Evolutionary conservation across 2,113 vertebrate species (phyloP).

Genomic region (Cyphomyrus plagiostoma): DNA sequence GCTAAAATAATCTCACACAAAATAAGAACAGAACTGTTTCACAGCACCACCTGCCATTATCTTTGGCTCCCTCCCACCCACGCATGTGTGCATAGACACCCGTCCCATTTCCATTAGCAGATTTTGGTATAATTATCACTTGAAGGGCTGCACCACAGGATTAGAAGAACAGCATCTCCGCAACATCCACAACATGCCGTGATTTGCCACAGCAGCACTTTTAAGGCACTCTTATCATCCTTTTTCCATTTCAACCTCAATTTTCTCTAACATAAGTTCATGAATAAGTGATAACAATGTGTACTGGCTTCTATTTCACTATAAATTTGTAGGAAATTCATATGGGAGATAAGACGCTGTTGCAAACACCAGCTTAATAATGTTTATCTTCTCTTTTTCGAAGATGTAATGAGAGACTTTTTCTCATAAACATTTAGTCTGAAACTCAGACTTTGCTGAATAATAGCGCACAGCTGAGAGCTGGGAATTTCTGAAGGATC

Average conservation of each 20-base stretch:
- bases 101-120: not conserved
- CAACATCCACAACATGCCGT: not conserved
- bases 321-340: slow-evolving; percentile 63
- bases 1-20: not conserved
- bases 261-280: slow-evolving; percentile 43
- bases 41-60: not conserved
- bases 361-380: slow-evolving; percentile 57
- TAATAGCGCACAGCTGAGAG: slow-evolving; percentile 31
- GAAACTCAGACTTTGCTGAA: slow-evolving; percentile 52
- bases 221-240: slow-evolving; percentile 14
- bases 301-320: slow-evolving; percentile 44
- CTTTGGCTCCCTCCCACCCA: not conserved
- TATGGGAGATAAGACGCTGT: slow-evolving; percentile 60
- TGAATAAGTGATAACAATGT: slow-evolving; percentile 57
- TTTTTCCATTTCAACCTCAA: slow-evolving; percentile 38
- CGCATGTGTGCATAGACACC: not conserved
- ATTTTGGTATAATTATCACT: not conserved
- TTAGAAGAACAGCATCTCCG: not conserved
- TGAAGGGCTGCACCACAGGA: not conserved
- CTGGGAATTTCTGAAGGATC: slow-evolving; percentile 26
- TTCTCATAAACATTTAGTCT: slow-evolving; percentile 34
- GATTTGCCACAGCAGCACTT: not conserved
- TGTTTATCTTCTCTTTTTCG: slow-evolving; percentile 46
- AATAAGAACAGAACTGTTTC: not conserved
- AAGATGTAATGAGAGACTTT: slow-evolving; percentile 49